Evolutionary conservation across 2,888 invertebrate species (phyloP), one percentile per base, ranked within the genome.

Genomic region (Formica aserva): DNA sequence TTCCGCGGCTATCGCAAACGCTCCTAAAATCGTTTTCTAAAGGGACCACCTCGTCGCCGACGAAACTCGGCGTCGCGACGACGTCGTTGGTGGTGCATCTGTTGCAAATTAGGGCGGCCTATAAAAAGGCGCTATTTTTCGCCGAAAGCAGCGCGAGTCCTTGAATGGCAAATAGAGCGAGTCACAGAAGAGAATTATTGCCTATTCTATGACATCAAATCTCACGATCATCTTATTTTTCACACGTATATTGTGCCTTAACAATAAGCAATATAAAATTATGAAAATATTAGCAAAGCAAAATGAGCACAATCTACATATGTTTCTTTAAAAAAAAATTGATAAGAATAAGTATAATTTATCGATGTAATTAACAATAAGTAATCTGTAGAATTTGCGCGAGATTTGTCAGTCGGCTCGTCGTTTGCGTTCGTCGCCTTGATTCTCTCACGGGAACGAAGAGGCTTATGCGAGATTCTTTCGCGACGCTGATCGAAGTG

Each of bases 31-130:
- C 60, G 60, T 67, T 71, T 35, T 48, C 45, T 26, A 29, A 48
- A n/a, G 45, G 45, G 78, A 80, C 78, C 78, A 80, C 78, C 78
- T 80, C 57, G 69, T 78, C 60, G 78, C 45, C 69, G 69, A 57
- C 60, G 78, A 35, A 78, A 45, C 29, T 60, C 18, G 60, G 57
- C 69, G 78, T 78, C 77, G 71, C 78, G 78, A 48, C 81, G 38
- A 13, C 76, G 69, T 85, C 86, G 87, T 85, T 82, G 86, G 82
- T 66, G 85, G 81, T 71, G 85, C 89, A 88, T 88, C 89, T 89
- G 89, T 87, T 85, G 41, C 84, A 85, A 87, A 89, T 89, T 89
- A 89, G 83, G 71, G 65, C 48, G 72, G 66, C 83, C 74, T 84
- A 85, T 84, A 86, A 89, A 89, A 86, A 86, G 84, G 84, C 78